Base-by-base conservation (phyloP, 92 coral and sea anemone species). In the Zoanthus solanderi region DNA sequence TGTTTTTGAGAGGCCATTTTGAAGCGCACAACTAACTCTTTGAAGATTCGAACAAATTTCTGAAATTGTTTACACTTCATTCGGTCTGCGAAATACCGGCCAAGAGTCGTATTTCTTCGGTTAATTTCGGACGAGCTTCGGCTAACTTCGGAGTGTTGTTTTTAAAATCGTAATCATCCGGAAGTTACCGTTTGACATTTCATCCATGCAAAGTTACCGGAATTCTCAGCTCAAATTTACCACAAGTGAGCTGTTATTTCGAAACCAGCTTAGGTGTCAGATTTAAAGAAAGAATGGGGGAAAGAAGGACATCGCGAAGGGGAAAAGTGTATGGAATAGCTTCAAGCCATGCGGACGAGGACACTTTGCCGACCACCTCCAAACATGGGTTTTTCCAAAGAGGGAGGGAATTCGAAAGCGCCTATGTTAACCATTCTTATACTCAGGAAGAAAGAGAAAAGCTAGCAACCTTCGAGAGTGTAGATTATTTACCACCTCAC, bases 351-450 rank as follows among this genome's bases (percentile, higher is more conserved):
- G 97, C 95, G 4, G 99, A 97, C 60, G 99, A 97, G 84, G 99
- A 97, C 60, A 69, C 96, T 29, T 81, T 95, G 61, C 99, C 99
- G 6, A 90, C 94, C 6, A 74, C 72, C 44, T 93, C 95, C 0
- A 91, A 88, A 63, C 94, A 98, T 54, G 87, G 95, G 66, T 97
- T 97, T 93, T 97, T 97, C 83, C 99, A 97, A 76, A 97, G 92
- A 73, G 99, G 99, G 7, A 92, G 99, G 68, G 99, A 97, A 72
- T 97, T 97, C 87, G 98, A 97, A 83, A 97, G 99, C 84, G 98
- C 92, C 6, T 97, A 97, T 84, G 99, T 95, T 2, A 97, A 97
- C 82, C 99, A 97, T 69, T 93, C 91, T 29, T 97, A 95, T 83
- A 97, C 99, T n/a, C 96, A 97, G 30, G 96, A 95, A 71, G 99